Evolutionary conservation across 1,140 invertebrate genomes (phyloP), one percentile per base, ranked within the genome.

Genomic region (Magallana angulata): DNA sequence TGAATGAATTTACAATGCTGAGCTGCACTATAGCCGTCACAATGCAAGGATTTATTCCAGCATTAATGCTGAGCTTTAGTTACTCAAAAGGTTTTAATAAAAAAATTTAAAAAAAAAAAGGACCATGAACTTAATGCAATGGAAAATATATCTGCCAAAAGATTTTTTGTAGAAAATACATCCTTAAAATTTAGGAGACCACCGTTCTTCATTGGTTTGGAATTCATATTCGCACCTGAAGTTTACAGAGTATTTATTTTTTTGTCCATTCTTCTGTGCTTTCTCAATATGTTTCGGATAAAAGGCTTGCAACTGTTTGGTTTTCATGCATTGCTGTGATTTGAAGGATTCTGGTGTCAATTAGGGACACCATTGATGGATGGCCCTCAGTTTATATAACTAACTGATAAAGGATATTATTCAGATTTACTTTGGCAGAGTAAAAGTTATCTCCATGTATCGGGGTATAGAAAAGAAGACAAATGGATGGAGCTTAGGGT

Each of bases 401-500:
- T n/a, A 30, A 76, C 36, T 76, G 68, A 76, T 76, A 76, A 48
- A 76, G 68, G 36, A 76, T 76, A 76, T 76, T 76, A 76, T 76
- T 76, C 68, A 76, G 68, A 76, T 76, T 76, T 76, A 76, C 68
- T 48, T 24, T 30, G 68, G 24, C 68, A 76, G 18, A 76, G 68
- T 36, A 76, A 48, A 76, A 76, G 68, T 76, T 76, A 36, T 76
- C 68, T 76, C 68, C 68, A 30, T 76, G 36, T 48, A 76, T 12
- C 9, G 11, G 68, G 30, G 24, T 30, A 62, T 48, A 62, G 24
- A 76, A 76, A 30, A 30, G 24, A 48, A 76, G 68, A 76, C 36
- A 12, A 30, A 76, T 76, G 68, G 36, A 76, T 76, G 1, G 24
- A 24, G 68, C 18, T 76, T 76, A 36, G 24, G 24, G 14, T 30